Percentiles rank a stretch among this genome's conserved stretches.
Evolutionary conservation across 1,140 invertebrate species (phyloP).

Genomic region (Saccostrea echinata): DNA sequence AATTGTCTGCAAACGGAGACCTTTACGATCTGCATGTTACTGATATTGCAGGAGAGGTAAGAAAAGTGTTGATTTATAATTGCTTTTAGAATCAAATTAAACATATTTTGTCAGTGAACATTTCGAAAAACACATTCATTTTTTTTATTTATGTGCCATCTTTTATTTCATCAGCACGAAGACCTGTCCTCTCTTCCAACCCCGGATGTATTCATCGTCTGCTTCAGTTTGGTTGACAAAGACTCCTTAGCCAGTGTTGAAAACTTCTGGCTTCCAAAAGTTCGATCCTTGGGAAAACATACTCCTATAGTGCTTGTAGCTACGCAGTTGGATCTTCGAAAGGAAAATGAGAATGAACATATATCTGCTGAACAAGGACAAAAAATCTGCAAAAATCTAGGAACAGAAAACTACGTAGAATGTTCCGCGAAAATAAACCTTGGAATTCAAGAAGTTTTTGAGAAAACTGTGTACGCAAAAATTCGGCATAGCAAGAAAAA

Average conservation of each 20-base stretch:
- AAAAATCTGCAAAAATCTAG: slow-evolving; percentile 86
- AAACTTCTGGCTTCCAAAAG: slow-evolving; percentile 87
- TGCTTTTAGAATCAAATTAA: neutral
- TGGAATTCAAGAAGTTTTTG: slow-evolving; percentile 94
- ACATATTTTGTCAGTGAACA: neutral
- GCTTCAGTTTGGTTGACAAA: slow-evolving; percentile 98
- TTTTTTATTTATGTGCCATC: neutral
- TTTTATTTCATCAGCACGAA: slow-evolving; percentile 84
- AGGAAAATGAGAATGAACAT: slow-evolving; percentile 86
- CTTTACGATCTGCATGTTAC: slow-evolving; percentile 40
- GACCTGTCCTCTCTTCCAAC: slow-evolving; percentile 83
- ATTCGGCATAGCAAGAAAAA: slow-evolving; percentile 81
- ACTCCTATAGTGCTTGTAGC: slow-evolving; percentile 90
- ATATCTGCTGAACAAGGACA: slow-evolving; percentile 88
- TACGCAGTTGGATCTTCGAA: slow-evolving; percentile 72
- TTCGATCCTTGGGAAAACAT: slow-evolving; percentile 90
- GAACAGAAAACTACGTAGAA: slow-evolving; percentile 83
- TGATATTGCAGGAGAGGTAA: slow-evolving; percentile 54
- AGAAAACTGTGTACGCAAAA: slow-evolving; percentile 86
- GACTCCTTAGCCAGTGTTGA: slow-evolving; percentile 98
- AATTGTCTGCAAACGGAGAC: slow-evolving; percentile 30
- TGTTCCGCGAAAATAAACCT: slow-evolving; percentile 94
- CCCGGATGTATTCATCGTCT: slow-evolving; percentile 97
- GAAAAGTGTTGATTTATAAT: neutral
- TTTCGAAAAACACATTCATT: neutral